Evolutionary conservation across 1,140 invertebrate genomes (phyloP).

Genomic region (Pinna nobilis): DNA sequence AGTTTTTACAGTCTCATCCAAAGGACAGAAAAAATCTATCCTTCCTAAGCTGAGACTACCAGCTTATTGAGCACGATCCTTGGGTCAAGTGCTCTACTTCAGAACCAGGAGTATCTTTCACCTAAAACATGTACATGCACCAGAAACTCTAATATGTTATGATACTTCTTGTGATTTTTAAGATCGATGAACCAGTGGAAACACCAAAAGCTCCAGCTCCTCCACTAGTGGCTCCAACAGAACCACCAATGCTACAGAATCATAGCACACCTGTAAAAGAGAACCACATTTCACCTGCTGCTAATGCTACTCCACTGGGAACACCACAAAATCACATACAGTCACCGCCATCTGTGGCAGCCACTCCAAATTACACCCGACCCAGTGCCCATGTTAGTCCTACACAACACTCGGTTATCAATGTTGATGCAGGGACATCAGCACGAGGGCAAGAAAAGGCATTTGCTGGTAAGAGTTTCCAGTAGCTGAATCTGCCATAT

Average conservation of each 20-base stretch:
- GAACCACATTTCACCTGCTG: conserved; percentile 5
- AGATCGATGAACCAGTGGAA: conserved; percentile 59
- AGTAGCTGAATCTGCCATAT: no score
- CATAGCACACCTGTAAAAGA: conserved; percentile 4
- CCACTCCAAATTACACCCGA: conserved; percentile 44
- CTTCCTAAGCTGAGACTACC: no score
- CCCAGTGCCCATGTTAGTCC: conserved; percentile 63
- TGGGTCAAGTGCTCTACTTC: no score
- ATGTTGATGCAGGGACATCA: conserved; percentile 57
- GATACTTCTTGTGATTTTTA: conserved; percentile 27
- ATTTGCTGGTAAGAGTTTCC: conserved; percentile 25
- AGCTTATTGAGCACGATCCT: no score
- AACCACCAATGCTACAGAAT: background rate
- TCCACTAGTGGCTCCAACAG: background rate
- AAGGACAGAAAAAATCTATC: no score
- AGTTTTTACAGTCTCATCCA: no score
- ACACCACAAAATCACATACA: background rate
- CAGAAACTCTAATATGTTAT: background rate
- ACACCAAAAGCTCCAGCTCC: conserved; percentile 38
- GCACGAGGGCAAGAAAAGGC: conserved; percentile 46
- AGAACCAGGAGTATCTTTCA: no score
- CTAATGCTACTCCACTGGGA: conserved; percentile 9
- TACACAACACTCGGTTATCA: conserved; percentile 62
- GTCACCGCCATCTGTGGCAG: conserved; percentile 1
- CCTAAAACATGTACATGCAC: no score